phyloP scores from a whole-genome alignment of 2,797 vertebrate genomes.

The Numenius phaeopus region DNA sequence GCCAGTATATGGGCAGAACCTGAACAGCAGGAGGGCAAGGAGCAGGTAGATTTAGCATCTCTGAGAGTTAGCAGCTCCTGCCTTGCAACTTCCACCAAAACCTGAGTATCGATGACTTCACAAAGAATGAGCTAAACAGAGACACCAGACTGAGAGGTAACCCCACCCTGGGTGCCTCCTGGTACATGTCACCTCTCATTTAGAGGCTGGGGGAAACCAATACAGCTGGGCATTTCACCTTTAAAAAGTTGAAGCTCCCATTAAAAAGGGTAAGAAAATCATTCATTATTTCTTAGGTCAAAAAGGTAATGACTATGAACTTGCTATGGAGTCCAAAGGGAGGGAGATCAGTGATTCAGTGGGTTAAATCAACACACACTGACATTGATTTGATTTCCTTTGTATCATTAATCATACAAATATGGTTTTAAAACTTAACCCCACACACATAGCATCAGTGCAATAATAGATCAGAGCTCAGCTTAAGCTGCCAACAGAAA shows the following conservation, averaged over 20 bases:
- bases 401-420: neutral
- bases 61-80: neutral
- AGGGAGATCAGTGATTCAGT: neutral
- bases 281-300: neutral
- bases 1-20: neutral
- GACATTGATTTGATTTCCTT: neutral
- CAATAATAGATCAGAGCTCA: neutral
- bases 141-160: neutral
- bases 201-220: neutral
- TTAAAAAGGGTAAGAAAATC: neutral
- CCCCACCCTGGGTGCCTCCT: neutral
- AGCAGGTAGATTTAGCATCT: fast-evolving
- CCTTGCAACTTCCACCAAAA: neutral
- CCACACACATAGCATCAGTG: neutral
- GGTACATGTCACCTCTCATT: fast-evolving
- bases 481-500: neutral
- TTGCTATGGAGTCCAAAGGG: neutral
- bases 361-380: neutral
- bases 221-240: neutral
- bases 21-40: neutral
- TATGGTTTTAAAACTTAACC: neutral
- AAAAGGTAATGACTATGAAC: neutral
- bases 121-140: neutral
- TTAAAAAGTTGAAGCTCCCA: neutral
- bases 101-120: fast-evolving